Percentiles rank a stretch among this genome's conserved stretches.
phyloP scores from a whole-genome alignment of 2,888 invertebrate species.

The Gymnosoma rotundatum region DNA sequence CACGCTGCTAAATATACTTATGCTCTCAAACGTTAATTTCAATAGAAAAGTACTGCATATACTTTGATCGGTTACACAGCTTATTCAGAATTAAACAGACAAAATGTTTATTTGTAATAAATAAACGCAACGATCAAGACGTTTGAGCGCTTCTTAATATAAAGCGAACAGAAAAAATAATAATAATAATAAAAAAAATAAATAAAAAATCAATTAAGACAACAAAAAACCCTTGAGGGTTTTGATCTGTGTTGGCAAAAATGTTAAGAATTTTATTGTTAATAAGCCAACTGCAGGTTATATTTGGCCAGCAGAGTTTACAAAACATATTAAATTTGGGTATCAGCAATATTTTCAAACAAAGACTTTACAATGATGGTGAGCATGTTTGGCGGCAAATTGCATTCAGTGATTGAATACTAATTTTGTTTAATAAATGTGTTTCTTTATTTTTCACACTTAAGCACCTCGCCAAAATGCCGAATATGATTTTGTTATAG shows the following conservation, averaged over 20 bases:
- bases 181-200: no score
- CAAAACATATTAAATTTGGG: conserved; percentile 72
- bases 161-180: neutral
- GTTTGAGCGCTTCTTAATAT: neutral
- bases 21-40: neutral
- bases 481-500: conserved; percentile 91
- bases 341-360: conserved; percentile 74
- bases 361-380: conserved; percentile 77
- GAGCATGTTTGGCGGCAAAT: conserved; percentile 59
- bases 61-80: conserved; percentile 30
- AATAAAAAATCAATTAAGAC: no score
- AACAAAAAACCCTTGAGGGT: neutral
- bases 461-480: conserved; percentile 87
- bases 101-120: conserved; percentile 44
- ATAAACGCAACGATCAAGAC: conserved; percentile 51
- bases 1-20: neutral
- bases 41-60: conserved; percentile 20
- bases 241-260: neutral
- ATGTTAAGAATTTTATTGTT: conserved; percentile 25
- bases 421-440: conserved; percentile 27
- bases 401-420: conserved; percentile 1
- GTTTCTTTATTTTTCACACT: conserved; percentile 80
- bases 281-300: conserved; percentile 1
- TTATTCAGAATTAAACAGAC: conserved; percentile 35
- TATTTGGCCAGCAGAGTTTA: conserved; percentile 43